Evolutionary conservation across 2,797 vertebrate species (phyloP).

Genomic region (Prunella strophiata): DNA sequence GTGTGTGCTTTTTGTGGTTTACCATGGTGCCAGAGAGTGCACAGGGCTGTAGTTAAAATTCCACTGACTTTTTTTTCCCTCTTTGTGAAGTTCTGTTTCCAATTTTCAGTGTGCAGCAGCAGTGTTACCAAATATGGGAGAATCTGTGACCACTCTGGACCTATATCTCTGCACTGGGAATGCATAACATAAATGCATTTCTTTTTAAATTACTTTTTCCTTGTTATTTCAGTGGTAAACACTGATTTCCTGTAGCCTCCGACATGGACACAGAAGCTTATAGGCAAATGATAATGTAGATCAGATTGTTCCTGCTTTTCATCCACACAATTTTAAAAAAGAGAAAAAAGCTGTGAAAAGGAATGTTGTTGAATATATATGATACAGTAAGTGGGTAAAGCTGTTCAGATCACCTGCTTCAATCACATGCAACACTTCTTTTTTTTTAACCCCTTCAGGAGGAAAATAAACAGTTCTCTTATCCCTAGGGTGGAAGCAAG

Average conservation of each 20-base stretch:
- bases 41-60: constrained; percentile 41
- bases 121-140: constrained; percentile 32
- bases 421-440: not conserved
- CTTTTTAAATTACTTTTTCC: not conserved
- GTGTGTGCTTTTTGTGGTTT: not conserved
- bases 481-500: constrained; percentile 59
- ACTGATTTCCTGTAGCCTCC: not conserved
- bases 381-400: constrained; percentile 30
- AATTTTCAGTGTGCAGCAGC: not conserved
- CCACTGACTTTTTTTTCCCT: not conserved
- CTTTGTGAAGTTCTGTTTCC: constrained; percentile 14
- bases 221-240: not conserved
- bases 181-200: not conserved
- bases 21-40: not conserved
- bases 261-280: not conserved
- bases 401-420: constrained; percentile 49
- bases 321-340: not conserved
- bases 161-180: not conserved
- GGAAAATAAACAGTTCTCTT: constrained; percentile 63
- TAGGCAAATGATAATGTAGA: not conserved
- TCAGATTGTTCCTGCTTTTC: not conserved
- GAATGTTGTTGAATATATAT: not conserved
- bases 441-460: not conserved
- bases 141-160: not conserved
- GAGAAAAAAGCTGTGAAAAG: not conserved